Conservation (phyloP, 2,113 vertebrate species). For the Brachyhypopomus gauderio region DNA sequence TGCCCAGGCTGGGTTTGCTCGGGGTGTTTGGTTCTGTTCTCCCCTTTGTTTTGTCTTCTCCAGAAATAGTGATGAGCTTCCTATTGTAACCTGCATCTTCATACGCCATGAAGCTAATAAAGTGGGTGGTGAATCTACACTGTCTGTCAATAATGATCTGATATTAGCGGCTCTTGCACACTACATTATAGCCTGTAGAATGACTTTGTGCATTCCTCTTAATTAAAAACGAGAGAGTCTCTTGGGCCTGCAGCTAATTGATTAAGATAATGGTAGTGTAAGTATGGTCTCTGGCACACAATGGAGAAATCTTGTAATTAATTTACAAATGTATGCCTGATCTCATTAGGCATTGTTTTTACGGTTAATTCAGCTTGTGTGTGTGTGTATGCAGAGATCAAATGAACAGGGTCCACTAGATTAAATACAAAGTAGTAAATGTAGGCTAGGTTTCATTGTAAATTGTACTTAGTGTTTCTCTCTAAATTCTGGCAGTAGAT, state of each 20-base stretch:
- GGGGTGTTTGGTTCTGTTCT: neutral
- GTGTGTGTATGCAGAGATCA: neutral
- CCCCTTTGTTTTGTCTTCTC: neutral
- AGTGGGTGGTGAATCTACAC: neutral
- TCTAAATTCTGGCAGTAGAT: too few relatives aligned
- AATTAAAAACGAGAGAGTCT: slow-evolving; percentile 34
- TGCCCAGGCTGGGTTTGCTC: neutral
- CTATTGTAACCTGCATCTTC: neutral
- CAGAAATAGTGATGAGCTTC: neutral
- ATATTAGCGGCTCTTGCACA: neutral
- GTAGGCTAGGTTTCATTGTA: neutral
- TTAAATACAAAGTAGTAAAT: neutral
- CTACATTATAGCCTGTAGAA: neutral
- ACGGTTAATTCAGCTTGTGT: slow-evolving; percentile 27
- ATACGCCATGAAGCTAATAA: slow-evolving; percentile 1
- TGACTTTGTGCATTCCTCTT: neutral
- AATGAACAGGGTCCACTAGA: neutral
- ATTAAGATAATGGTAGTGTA: slow-evolving; percentile 39
- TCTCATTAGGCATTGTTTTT: slow-evolving; percentile 37
- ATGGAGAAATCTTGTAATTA: slow-evolving; percentile 47
- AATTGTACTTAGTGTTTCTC: neutral
- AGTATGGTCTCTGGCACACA: slow-evolving; percentile 34
- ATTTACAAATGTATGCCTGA: slow-evolving; percentile 44
- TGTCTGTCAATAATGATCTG: slow-evolving; percentile 4
- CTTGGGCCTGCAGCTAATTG: slow-evolving; percentile 32